Conservation (phyloP, 2,888 invertebrate genomes). For the Lingula anatina region DNA sequence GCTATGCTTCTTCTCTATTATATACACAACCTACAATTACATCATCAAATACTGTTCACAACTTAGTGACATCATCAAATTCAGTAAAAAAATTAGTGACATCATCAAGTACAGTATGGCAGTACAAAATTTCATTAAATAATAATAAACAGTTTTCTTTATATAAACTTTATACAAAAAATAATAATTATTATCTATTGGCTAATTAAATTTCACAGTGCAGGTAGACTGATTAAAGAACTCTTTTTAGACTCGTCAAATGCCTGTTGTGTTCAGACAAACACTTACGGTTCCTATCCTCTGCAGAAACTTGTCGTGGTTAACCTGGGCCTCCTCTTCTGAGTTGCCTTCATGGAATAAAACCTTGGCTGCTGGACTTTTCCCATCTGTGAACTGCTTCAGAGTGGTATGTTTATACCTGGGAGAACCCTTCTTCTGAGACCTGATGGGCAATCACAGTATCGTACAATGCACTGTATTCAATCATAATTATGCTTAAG, state of each 20-base stretch:
- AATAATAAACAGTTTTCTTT: neutral
- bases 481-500: no score
- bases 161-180: neutral
- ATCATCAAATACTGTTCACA: constrained; percentile 1
- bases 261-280: no score
- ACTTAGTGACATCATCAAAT: neutral
- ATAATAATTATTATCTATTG: neutral
- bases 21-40: constrained; percentile 64
- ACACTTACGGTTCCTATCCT: constrained; percentile 50
- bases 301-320: constrained; percentile 43
- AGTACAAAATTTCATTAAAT: neutral
- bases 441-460: no score
- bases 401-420: constrained; percentile 18
- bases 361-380: constrained; percentile 20
- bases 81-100: neutral
- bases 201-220: neutral
- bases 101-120: neutral
- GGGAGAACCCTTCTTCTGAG: constrained; percentile 2
- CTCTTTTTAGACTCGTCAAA: no score
- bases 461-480: no score
- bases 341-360: constrained; percentile 13
- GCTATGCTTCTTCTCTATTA: constrained; percentile 69
- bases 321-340: constrained; percentile 4
- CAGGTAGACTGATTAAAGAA: no score
- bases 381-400: constrained; percentile 18